Evolutionary conservation across 2,888 invertebrate genomes (phyloP), one percentile per base, ranked within the genome.

Genomic region (Nomada lathburiana): DNA sequence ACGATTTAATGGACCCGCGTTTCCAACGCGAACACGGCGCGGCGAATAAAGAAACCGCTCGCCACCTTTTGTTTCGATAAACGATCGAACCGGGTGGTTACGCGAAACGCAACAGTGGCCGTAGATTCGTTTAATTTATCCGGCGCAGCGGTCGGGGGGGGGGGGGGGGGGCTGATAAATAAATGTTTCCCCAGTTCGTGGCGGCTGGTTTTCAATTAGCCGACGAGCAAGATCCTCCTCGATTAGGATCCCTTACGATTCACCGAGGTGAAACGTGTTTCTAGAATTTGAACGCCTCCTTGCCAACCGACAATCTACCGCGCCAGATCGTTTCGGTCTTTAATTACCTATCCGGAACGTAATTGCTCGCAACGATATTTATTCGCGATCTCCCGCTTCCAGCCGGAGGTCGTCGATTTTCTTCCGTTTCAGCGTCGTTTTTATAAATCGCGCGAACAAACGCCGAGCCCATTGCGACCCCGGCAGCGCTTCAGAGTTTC

Each of bases 221-320:
- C 23, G 50, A 55, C 50, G 53, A 67, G 80, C 80, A 63, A 80
- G 80, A 80, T 67, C 72, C 65, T 9, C n/a, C 13, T 29, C 67
- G 80, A 80, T 80, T 72, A 80, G 80, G 72, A 67, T 80, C 80
- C 55, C 71, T 60, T 72, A 57, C 60, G 62, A 63, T 80, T 52
- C 67, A 23, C 67, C 26, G 29, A 42, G 29, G 47, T 47, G 53
- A 26, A 50, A 29, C 52, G 71, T n/a, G 76, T 63, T 72, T 47
- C 55, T 2, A n/a, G 80, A 72, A 80, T 80, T 74, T 72, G 67
- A 80, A 80, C 80, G 80, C 26, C 29, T 67, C 80, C 72, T 52
- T 44, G 55, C 67, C 18, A n/a, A 47, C 63, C 63, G 20, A 53
- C 71, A 3, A 80, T 67, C 55, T n/a, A 26, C 71, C 62, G 20